These are phyloP conservation scores for Syncerus caffer DNA, from an alignment of 2,797 vertebrate species.

Conservation along the genomic window DNA sequence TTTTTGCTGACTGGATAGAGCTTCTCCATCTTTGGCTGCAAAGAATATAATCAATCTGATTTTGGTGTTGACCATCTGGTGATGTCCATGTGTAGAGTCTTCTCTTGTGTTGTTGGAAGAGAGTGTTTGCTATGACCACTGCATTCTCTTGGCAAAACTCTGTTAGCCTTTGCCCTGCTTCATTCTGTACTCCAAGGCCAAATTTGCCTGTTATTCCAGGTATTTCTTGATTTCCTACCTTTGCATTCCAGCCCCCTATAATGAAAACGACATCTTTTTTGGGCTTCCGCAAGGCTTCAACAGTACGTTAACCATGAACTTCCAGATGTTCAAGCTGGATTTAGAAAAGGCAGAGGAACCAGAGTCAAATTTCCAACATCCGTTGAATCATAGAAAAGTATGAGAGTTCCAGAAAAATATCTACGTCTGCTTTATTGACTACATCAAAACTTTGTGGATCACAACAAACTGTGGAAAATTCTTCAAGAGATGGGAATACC, in stretches of 20 bases:
- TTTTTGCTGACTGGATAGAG: neutral
- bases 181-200: neutral
- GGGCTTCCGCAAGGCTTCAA: neutral
- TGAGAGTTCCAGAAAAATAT: neutral
- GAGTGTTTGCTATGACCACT: neutral
- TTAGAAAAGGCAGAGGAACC: neutral
- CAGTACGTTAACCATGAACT: neutral
- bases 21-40: neutral
- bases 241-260: neutral
- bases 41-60: neutral
- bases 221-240: neutral
- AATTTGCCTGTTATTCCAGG: neutral
- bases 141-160: neutral
- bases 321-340: neutral
- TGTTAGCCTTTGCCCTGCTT: neutral
- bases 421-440: neutral
- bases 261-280: neutral
- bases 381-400: neutral
- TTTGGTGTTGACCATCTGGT: neutral
- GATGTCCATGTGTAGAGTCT: neutral
- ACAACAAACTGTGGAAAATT: neutral
- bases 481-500: neutral
- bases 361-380: neutral
- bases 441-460: neutral
- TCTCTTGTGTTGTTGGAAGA: neutral